phyloP scores from a whole-genome alignment of 2,888 invertebrate species.

The Cynaeus angustus region DNA sequence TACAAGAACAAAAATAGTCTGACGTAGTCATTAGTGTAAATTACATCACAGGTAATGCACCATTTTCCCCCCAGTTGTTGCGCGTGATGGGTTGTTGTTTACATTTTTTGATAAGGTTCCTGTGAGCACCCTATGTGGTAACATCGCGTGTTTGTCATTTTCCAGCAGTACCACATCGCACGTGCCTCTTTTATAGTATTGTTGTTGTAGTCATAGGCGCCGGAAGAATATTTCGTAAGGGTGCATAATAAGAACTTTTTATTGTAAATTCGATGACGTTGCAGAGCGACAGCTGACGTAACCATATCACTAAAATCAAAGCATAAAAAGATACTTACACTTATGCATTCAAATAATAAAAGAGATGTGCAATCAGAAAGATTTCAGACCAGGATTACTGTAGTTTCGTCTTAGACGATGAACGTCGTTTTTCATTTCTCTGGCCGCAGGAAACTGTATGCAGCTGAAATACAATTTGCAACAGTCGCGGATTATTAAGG shows the following conservation, averaged over 20 bases:
- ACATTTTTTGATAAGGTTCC: conserved; percentile 38
- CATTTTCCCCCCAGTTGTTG: conserved; percentile 18
- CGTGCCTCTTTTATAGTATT: conserved; percentile 29
- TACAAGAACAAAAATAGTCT: conserved; percentile 37
- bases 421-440: not conserved
- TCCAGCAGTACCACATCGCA: conserved; percentile 28
- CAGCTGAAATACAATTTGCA: conserved; percentile 7
- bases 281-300: conserved; percentile 27
- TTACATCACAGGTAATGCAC: conserved; percentile 40
- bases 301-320: conserved; percentile 6
- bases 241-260: conserved; percentile 24
- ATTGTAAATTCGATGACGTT: conserved; percentile 24
- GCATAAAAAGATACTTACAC: conserved; percentile 3
- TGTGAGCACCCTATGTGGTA: conserved; percentile 31
- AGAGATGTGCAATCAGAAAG: conserved; percentile 3
- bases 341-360: conserved; percentile 1
- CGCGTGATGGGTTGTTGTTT: conserved; percentile 33
- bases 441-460: not conserved
- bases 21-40: conserved; percentile 34
- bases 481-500: conserved; percentile 6
- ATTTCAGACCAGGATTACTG: not conserved
- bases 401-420: not conserved
- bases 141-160: conserved; percentile 37
- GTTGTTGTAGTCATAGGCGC: conserved; percentile 23
- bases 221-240: conserved; percentile 6